These are phyloP conservation scores for Trichosurus vulpecula DNA, from an alignment of 2,797 vertebrate genomes.

Conservation along the genomic window DNA sequence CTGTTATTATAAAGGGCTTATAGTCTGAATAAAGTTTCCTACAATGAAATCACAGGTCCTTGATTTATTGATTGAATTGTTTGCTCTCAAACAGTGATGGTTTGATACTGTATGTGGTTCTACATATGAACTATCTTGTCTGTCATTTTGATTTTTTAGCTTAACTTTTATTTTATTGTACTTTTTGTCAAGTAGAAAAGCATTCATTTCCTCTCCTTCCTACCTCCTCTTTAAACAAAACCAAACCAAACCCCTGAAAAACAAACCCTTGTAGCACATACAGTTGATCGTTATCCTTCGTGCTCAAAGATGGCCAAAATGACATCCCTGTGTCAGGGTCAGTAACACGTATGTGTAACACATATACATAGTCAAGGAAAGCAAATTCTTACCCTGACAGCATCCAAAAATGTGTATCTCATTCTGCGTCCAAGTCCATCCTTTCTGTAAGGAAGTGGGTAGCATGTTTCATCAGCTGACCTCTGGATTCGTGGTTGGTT, in stretches of 20 bases:
- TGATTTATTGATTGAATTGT: not conserved
- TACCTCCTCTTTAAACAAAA: not conserved
- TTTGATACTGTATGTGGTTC: not conserved
- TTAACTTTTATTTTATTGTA: not conserved
- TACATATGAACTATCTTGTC: not conserved
- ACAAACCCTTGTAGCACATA: not conserved
- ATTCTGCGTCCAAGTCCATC: not conserved
- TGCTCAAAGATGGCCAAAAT: not conserved
- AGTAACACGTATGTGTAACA: not conserved
- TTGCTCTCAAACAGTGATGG: not conserved
- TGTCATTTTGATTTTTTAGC: not conserved
- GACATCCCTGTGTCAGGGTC: not conserved
- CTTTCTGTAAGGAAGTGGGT: not conserved
- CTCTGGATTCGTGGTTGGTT: not conserved
- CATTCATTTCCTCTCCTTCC: not conserved
- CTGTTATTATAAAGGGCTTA: not conserved
- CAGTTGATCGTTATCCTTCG: not conserved
- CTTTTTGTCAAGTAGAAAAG: not conserved
- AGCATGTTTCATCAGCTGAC: not conserved
- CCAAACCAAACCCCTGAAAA: not conserved
- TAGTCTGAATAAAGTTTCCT: not conserved
- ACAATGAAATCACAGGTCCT: not conserved
- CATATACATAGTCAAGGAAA: not conserved
- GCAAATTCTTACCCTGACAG: not conserved
- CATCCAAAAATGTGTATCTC: not conserved